Evolutionary conservation across 2,888 invertebrate genomes (phyloP), one percentile per base, ranked within the genome.

Genomic region (Panorpa germanica): DNA sequence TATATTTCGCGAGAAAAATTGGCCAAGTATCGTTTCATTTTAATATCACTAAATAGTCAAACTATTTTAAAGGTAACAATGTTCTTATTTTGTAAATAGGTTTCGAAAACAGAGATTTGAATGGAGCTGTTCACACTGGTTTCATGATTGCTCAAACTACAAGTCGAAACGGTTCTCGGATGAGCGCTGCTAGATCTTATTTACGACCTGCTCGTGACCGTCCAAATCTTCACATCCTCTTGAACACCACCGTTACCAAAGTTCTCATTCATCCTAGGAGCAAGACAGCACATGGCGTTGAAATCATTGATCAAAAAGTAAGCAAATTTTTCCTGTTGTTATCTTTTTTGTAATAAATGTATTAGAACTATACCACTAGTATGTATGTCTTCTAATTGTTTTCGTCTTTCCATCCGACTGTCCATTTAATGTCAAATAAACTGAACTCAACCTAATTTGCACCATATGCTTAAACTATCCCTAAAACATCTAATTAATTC

Each of bases 81-180:
- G 12, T 23, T 27, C 31, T 24, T 39, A 35, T 33, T 32, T 26
- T 34, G 14, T 9, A 35, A 40, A 6, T 41, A 75, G 76, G 80
- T 7, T 82, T 72, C 49, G 59, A 64, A 29, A 60, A 68, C 2
- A 62, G 74, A n/a, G 88, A 88, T 48, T 55, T 85, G 12, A 88
- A 88, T 52, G 86, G 86, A 1, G 64, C 61, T 15, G 63, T 63
- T 15, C 75, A 82, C 46, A 75, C 81, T 0, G 86, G 88, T 2
- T 86, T 88, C 49, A 62, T 72, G 35, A 86, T 88, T 37, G 85
- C 86, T 0, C 88, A 88, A 51, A 86, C 83, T 15, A 88, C 83
- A 0, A 73, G 76, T 41, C 65, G 75, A 40, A 81, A 86, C 46
- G 88, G 86, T 1, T 82, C 85, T 1, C 65, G 88, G 1, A 63